Base-by-base conservation (phyloP, 2,888 invertebrate species). In the Ophion costatus region DNA sequence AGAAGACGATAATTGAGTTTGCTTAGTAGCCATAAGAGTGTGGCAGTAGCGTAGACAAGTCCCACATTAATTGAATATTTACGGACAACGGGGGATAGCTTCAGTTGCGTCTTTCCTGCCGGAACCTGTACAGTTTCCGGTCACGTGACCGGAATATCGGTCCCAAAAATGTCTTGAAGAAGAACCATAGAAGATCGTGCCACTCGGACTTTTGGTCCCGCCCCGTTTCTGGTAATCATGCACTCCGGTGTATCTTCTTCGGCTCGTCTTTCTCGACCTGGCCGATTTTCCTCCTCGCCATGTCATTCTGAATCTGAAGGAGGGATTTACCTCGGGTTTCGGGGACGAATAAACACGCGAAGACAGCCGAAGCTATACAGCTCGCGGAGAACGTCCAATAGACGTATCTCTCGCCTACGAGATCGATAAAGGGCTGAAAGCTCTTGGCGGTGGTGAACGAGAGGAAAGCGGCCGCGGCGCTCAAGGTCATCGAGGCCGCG, bases 311-410 rank as follows among this genome's bases (percentile, higher is more conserved):
- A 63, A 93, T 92, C 73, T 92, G 91, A 5, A 91, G 66, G 0
- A 93, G 88, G 5, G 91, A 91, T 61, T 92, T 92, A 0, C 92
- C 91, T 64, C 88, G 91, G 0, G 93, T 93, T 81, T 93, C 93
- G 1, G 91, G 89, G 11, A 93, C 81, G 24, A 88, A 88, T 38
- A 88, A 90, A 24, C 90, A 91, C 0, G 90, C 88, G 57, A 90
- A 93, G 0, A 92, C 89, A 2, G 90, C 85, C 0, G 89, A 89
- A 4, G 88, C 24, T 2, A 90, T 80, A 6, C 90, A 88, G 20
- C 89, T 85, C 1, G 85, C 0, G 2, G 91, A 87, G 59, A 91
- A 92, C 2, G 90, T 89, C 91, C 92, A 93, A 80, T 91, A 93
- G 5, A 93, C 90, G 38, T 88, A 90, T 74, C 88, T 90, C 24